Base-by-base conservation (phyloP, 92 coral and sea anemone species). In the Nematostella vectensis region DNA sequence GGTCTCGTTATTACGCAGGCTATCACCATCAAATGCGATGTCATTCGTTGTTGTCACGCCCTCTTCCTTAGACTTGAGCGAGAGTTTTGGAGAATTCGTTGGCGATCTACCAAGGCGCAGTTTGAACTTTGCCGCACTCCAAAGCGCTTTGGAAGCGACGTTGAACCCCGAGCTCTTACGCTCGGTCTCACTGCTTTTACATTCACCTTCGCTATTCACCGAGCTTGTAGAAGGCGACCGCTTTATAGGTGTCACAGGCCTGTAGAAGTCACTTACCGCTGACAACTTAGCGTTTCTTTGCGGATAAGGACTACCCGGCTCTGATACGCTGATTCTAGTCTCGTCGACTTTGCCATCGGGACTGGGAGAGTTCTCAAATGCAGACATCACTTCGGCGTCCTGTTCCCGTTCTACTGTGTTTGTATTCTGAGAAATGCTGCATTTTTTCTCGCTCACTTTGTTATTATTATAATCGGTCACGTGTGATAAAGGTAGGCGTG, bases 121-220 rank as follows among this genome's bases (percentile, higher is more conserved):
- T 6, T 29, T 55, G 40, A 69, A 61, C 39, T 80, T 80, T 8
- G 83, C 65, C n/a, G 88, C 83, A 21, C 70, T 67, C 58, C 83
- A 55, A 18, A 67, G 26, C 3, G 78, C 64, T 57, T 74, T 61
- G 0, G 94, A 75, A 8, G 82, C 49, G 12, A 63, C 59, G 22
- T 50, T 58, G 2, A 68, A 19, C 26, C 65, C 39, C n/a, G 50
- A 29, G 17, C 3, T 40, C 29, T 63, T 51, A 33, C 8, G 15
- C 18, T 63, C 70, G 27, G 21, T 12, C 0, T 4, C 33, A 30
- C 27, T 33, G 50, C 31, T 47, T 22, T 49, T 15, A 29, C 17
- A 19, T 28, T 9, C 21, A n/a, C 11, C 27, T n/a, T 4, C 1
- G 17, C 30, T 29, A 25, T 25, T 29, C 22, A 28, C 39, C n/a